Conservation (phyloP, 2,113 vertebrate species). For the Rhombomys opimus region DNA sequence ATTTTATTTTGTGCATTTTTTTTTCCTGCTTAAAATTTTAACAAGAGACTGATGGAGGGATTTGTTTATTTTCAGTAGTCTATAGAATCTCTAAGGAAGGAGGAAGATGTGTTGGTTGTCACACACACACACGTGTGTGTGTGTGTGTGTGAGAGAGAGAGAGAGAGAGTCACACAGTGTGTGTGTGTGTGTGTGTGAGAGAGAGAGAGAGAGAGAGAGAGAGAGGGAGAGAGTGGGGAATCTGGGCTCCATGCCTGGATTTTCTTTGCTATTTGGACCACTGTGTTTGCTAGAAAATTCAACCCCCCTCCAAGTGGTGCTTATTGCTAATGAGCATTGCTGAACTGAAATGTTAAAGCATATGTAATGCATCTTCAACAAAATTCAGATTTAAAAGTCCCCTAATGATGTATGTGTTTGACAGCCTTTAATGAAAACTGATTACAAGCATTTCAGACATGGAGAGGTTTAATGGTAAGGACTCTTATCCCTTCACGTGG, state of each 20-base stretch:
- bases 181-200: not conserved
- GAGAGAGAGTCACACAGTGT: not conserved
- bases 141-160: not conserved
- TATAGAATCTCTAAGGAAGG: constrained; percentile 39
- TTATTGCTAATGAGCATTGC: constrained; percentile 62
- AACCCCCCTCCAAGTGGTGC: constrained; percentile 67
- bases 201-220: not conserved
- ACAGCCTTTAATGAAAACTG: constrained; percentile 74
- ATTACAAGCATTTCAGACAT: constrained; percentile 67
- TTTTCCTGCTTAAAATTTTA: constrained; percentile 52
- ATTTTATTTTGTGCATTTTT: constrained; percentile 35
- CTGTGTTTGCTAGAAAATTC: constrained; percentile 74
- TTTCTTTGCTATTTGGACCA: constrained; percentile 77
- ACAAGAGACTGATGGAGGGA: not conserved
- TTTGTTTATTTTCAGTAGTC: constrained; percentile 44
- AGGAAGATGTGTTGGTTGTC: constrained; percentile 57
- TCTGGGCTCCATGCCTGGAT: constrained; percentile 73
- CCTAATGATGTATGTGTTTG: constrained; percentile 73
- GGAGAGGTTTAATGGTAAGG: constrained; percentile 54
- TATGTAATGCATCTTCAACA: constrained; percentile 74
- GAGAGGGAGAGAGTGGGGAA: constrained; percentile 56
- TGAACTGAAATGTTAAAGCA: constrained; percentile 68
- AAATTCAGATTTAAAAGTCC: constrained; percentile 78
- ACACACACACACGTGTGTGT: not conserved
- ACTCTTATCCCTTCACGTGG: constrained; percentile 51